These are phyloP conservation scores for Muscicapa adusta DNA, from an alignment of 2,113 vertebrate genomes.

Conservation along the genomic window DNA sequence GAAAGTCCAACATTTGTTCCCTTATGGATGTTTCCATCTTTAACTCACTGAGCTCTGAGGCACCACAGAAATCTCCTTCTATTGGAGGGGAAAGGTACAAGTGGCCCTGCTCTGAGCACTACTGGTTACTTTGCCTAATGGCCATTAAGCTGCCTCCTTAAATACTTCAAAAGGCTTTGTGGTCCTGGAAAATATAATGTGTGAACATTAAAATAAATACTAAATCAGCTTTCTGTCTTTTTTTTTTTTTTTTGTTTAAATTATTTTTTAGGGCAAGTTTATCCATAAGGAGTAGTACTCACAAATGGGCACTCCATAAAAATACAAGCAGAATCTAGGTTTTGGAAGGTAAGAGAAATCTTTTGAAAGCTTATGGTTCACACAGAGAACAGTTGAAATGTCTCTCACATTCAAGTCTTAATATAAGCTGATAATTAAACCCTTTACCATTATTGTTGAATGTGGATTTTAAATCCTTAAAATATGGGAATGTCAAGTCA, in stretches of 20 bases:
- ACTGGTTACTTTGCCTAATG: neutral
- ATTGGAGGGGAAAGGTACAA: neutral
- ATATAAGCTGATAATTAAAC: constrained; percentile 60
- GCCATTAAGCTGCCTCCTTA: neutral
- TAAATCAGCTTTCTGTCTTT: accelerated
- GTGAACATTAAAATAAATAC: neutral
- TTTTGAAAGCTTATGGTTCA: neutral
- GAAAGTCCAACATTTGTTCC: neutral
- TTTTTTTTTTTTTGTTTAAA: neutral
- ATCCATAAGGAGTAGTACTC: neutral
- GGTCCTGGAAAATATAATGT: neutral
- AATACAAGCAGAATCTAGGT: neutral
- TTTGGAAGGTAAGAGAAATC: neutral
- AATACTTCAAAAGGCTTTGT: neutral
- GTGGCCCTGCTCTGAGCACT: neutral
- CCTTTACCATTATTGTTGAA: constrained; percentile 21
- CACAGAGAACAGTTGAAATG: neutral
- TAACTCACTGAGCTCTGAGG: neutral
- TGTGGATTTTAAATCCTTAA: constrained; percentile 47
- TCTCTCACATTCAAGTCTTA: constrained; percentile 19
- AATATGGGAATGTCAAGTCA: constrained; percentile 35
- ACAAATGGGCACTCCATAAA: neutral
- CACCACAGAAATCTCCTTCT: neutral
- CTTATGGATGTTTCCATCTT: neutral
- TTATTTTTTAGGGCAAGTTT: neutral